Evolutionary conservation across 1,140 invertebrate species (phyloP), one percentile per base, ranked within the genome.

Genomic region (Tetramorium parvispinum): DNA sequence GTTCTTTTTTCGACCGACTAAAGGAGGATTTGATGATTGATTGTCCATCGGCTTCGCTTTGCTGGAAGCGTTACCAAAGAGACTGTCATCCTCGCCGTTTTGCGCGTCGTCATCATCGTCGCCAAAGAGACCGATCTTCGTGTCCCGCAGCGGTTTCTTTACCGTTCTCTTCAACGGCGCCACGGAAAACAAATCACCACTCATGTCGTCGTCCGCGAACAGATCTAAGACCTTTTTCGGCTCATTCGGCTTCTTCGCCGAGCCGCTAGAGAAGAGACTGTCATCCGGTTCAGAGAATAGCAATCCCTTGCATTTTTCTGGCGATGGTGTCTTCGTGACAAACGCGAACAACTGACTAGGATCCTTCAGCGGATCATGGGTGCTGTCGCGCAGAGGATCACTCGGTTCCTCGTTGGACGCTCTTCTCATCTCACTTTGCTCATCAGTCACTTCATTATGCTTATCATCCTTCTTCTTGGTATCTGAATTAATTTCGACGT

Each of bases 301-400:
- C 18, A 93, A 27, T 81, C 82, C 91, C 37, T 94, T 94, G 1
- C 90, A 88, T 76, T 93, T 94, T 10, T 95, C 94, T 0, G 94
- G 95, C 7, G 95, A 95, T 10, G 94, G 94, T 6, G 94, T 95
- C 88, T 94, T 93, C 0, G 95, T 95, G 4, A 95, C 95, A 21
- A 95, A 95, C 18, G 94, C 94, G 66, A 95, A 95, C 13, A 95
- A 77, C 59, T 94, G 93, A 78, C 93, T 95, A 0, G 94, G 94
- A 89, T 95, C 94, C 24, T 94, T 93, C 0, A 95, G n/a, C 1
- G 94, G 93, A 88, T 95, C 93, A n/a, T 92, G 92, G 71, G 57
- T 94, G 16, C 87, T 75, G 61, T 94, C 93, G 6, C 93, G 91
- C 1, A 95, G 86, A 6, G 95, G 95, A 92, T 95, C 95, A 0